Conservation (phyloP, 2,888 invertebrate species). For the Drosophila basisetae region DNA sequence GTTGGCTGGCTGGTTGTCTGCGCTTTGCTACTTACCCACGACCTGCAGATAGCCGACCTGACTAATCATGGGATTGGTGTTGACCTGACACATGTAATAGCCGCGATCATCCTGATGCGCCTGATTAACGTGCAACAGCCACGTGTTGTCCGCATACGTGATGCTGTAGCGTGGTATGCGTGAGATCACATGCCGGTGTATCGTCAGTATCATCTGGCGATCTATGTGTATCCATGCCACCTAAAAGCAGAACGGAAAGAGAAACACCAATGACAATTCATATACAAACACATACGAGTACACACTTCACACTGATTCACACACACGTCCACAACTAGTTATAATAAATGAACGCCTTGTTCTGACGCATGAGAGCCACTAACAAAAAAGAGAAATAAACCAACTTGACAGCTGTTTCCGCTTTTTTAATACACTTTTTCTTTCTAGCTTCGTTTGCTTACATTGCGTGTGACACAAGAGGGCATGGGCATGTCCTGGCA, state of each 20-base stretch:
- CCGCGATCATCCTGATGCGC: slow-evolving; percentile 96
- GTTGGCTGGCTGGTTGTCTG: not conserved
- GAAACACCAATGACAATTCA: slow-evolving; percentile 17
- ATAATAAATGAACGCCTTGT: slow-evolving; percentile 75
- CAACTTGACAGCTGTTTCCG: slow-evolving; percentile 78
- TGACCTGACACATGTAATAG: slow-evolving; percentile 88
- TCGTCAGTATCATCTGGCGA: slow-evolving; percentile 96
- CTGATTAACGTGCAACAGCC: slow-evolving; percentile 95
- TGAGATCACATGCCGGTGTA: slow-evolving; percentile 96
- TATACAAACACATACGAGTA: slow-evolving; percentile 15
- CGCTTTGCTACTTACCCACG: slow-evolving; percentile 89
- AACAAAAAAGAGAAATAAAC: slow-evolving; percentile 18
- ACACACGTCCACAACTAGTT: slow-evolving; percentile 27
- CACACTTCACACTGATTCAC: slow-evolving; percentile 1
- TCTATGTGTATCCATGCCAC: slow-evolving; percentile 98
- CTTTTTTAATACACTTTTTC: slow-evolving; percentile 78
- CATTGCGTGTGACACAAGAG: slow-evolving; percentile 64
- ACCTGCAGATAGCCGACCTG: slow-evolving; percentile 97
- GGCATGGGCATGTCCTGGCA: slow-evolving; percentile 41
- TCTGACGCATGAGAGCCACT: slow-evolving; percentile 51
- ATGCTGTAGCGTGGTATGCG: slow-evolving; percentile 96
- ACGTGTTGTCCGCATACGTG: slow-evolving; percentile 95
- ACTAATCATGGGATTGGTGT: slow-evolving; percentile 97
- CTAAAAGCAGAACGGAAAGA: slow-evolving; percentile 85
- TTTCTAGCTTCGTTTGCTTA: slow-evolving; percentile 58